Percentiles rank a stretch among this genome's conserved stretches.
These are phyloP conservation scores for Martes martes DNA, from an alignment of 2,113 vertebrate species.

Conservation along the genomic window DNA sequence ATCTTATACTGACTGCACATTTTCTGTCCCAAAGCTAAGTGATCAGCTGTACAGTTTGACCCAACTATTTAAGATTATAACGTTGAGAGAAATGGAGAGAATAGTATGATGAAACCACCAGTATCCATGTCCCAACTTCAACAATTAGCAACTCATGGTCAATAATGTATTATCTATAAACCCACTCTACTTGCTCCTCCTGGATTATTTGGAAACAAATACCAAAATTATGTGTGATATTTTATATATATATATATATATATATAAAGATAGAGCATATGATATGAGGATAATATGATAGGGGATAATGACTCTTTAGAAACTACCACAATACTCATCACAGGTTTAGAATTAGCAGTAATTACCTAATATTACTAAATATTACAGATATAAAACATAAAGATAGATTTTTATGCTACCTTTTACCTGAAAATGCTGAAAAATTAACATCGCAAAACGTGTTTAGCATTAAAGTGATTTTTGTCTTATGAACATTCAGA, in stretches of 20 bases:
- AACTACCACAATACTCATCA: neutral
- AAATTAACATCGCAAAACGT: neutral
- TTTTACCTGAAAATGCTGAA: neutral
- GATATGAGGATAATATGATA: too few species aligned
- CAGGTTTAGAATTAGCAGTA: neutral
- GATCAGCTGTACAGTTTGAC: neutral
- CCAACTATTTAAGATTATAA: neutral
- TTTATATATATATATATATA: neutral
- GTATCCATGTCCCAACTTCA: neutral
- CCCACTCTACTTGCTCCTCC: neutral
- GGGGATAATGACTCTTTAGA: neutral
- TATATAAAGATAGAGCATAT: neutral
- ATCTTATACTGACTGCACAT: neutral
- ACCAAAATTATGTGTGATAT: neutral
- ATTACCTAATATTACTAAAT: neutral
- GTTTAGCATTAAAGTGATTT: neutral
- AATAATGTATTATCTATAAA: neutral
- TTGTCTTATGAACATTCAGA: slow-evolving; percentile 22
- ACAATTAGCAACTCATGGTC: neutral
- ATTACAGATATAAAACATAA: neutral
- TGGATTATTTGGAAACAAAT: slow-evolving; percentile 34
- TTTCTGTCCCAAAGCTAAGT: slow-evolving; percentile 20
- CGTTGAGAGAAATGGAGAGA: neutral
- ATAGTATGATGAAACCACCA: neutral
- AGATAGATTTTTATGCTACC: neutral